phyloP scores from a whole-genome alignment of 2,797 vertebrate genomes.

The Diplodus sargus region DNA sequence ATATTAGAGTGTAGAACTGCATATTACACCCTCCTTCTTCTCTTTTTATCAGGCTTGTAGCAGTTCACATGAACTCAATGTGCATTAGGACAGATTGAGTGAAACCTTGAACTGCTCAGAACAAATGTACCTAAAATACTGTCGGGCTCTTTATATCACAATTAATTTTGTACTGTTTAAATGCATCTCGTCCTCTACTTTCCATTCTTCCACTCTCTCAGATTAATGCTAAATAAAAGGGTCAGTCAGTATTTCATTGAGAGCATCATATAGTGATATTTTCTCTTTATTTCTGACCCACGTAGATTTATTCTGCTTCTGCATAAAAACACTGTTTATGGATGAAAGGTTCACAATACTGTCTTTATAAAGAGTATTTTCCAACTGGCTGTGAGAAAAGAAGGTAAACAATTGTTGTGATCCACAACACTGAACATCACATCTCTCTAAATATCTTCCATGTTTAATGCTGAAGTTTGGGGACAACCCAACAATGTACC shows the following conservation, averaged over 20 bases:
- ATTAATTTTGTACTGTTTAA: conserved; percentile 10
- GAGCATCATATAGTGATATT: conserved; percentile 22
- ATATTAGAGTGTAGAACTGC: conserved; percentile 16
- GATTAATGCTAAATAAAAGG: conserved; percentile 23
- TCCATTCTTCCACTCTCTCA: conserved; percentile 17
- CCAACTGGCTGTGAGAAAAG: background rate
- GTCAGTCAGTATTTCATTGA: conserved; percentile 52
- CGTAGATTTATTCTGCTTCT: conserved; percentile 14
- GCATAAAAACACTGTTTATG: conserved; percentile 22
- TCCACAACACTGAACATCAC: conserved; percentile 24
- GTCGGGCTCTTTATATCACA: conserved; percentile 2
- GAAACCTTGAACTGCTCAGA: conserved; percentile 15
- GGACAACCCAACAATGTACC: conserved; percentile 21
- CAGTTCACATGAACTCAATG: conserved; percentile 14
- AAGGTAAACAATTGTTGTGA: background rate
- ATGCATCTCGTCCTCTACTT: conserved; percentile 4
- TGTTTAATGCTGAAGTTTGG: conserved; percentile 11
- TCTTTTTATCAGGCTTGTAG: conserved; percentile 14
- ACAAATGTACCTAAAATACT: conserved; percentile 17
- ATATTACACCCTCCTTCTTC: conserved; percentile 3
- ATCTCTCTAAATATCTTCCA: conserved; percentile 10
- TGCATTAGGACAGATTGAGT: conserved; percentile 1
- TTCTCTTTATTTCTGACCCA: conserved; percentile 8
- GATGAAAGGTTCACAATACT: background rate
- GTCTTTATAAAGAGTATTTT: conserved; percentile 25